Evolutionary conservation across 2,113 vertebrate species (phyloP).

Genomic region (Hippocampus mohnikei): DNA sequence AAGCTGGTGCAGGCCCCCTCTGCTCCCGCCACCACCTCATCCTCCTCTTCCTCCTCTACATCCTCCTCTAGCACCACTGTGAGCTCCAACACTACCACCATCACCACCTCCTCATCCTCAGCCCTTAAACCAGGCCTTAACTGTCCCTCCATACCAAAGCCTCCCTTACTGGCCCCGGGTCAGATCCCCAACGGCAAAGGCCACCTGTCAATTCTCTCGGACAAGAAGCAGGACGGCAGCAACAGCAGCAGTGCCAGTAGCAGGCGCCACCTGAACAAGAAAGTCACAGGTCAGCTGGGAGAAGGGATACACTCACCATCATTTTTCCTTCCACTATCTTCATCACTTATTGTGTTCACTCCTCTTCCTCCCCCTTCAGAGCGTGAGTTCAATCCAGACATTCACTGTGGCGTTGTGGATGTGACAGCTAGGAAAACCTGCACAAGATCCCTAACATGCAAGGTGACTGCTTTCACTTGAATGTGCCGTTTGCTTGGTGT

Average conservation of each 20-base stretch:
- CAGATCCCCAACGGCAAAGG: slow-evolving; percentile 97
- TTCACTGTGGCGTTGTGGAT: slow-evolving; percentile 97
- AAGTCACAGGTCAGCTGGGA: slow-evolving; percentile 82
- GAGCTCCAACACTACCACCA: slow-evolving; percentile 77
- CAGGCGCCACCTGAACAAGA: slow-evolving; percentile 92
- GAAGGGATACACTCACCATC: not conserved
- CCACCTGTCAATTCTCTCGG: slow-evolving; percentile 79
- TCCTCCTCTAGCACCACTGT: slow-evolving; percentile 93
- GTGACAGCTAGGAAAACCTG: slow-evolving; percentile 94
- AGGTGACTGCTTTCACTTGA: slow-evolving; percentile 74
- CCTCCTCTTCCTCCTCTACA: slow-evolving; percentile 67
- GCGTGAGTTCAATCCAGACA: slow-evolving; percentile 96
- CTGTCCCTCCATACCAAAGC: slow-evolving; percentile 99
- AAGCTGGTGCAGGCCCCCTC: slow-evolving; percentile 82
- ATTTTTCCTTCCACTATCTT: not conserved
- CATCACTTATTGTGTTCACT: slow-evolving; percentile 4
- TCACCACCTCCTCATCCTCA: slow-evolving; percentile 86
- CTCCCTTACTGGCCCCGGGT: slow-evolving; percentile 89
- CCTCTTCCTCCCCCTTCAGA: slow-evolving; percentile 66
- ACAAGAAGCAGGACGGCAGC: slow-evolving; percentile 92
- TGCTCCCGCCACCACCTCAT: slow-evolving; percentile 80
- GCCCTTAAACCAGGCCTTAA: slow-evolving; percentile 98
- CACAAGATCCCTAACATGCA: slow-evolving; percentile 99
- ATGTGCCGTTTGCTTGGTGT: not conserved
- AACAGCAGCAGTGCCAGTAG: slow-evolving; percentile 75